Evolutionary conservation across 2,888 invertebrate species (phyloP).

Genomic region (Eulithis prunata): DNA sequence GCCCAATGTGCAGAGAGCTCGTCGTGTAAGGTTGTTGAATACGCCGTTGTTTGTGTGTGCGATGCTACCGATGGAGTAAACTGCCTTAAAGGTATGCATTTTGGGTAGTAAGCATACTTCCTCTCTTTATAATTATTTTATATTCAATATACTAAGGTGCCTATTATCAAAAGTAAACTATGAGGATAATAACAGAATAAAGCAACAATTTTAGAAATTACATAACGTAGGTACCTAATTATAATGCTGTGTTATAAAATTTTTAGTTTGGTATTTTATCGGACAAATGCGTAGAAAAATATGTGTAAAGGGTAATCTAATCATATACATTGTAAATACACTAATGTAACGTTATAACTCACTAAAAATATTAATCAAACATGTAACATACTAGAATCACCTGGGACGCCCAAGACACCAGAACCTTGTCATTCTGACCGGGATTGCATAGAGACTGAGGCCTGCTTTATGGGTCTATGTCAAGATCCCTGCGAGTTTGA

Average conservation of each 20-base stretch:
- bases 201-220: too few species aligned
- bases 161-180: too few species aligned
- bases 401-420: slow-evolving; percentile 88
- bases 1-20: slow-evolving; percentile 85
- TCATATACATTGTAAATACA: slow-evolving; percentile 48
- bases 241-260: too few species aligned
- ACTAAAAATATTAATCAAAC: slow-evolving; percentile 69
- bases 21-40: slow-evolving; percentile 86
- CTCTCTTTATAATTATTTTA: slow-evolving; percentile 5
- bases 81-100: slow-evolving; percentile 86
- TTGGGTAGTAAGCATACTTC: slow-evolving; percentile 53
- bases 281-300: slow-evolving; percentile 69
- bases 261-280: slow-evolving; percentile 65
- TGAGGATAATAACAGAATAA: too few species aligned
- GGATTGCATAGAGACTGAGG: slow-evolving; percentile 92
- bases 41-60: slow-evolving; percentile 86
- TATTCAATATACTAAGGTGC: too few species aligned
- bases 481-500: slow-evolving; percentile 93
- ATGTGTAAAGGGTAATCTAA: slow-evolving; percentile 20
- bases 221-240: too few species aligned
- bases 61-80: slow-evolving; percentile 83
- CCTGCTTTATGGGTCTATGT: slow-evolving; percentile 92
- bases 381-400: slow-evolving; percentile 86
- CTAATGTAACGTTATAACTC: slow-evolving; percentile 54
- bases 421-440: slow-evolving; percentile 93